phyloP scores from a whole-genome alignment of 2,797 vertebrate genomes.

The Pithecia hirsuta region DNA sequence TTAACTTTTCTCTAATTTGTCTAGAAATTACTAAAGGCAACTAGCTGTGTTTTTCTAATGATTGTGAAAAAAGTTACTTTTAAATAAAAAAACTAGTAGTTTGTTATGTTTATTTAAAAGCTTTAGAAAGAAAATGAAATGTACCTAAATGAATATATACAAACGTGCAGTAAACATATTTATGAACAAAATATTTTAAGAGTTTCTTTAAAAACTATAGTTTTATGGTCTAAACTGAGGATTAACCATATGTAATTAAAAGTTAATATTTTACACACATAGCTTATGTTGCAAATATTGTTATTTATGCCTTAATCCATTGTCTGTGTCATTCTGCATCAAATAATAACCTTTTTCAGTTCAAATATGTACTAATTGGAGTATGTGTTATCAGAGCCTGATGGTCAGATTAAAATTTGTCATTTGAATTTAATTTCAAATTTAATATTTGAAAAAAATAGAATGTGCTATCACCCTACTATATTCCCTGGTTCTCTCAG shows the following conservation, averaged over 20 bases:
- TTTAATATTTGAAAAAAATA: not conserved
- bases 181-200: not conserved
- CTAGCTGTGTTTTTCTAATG: constrained; percentile 5
- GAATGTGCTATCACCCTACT: not conserved
- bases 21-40: not conserved
- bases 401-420: constrained; percentile 2
- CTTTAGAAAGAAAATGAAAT: not conserved
- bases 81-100: not conserved
- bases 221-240: not conserved
- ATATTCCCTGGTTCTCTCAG: constrained; percentile 27
- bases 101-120: not conserved
- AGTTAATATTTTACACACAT: not conserved
- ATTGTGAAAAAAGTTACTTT: not conserved
- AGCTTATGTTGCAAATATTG: not conserved
- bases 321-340: not conserved
- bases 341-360: not conserved
- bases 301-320: not conserved
- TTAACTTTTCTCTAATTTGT: not conserved
- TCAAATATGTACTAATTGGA: not conserved
- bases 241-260: not conserved
- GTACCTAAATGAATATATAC: not conserved
- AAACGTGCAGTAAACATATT: not conserved
- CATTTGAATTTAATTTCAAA: not conserved
- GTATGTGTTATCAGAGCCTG: not conserved
- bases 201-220: not conserved